Conservation (phyloP, 2,888 invertebrate genomes). For the Clistopyga incitator region DNA sequence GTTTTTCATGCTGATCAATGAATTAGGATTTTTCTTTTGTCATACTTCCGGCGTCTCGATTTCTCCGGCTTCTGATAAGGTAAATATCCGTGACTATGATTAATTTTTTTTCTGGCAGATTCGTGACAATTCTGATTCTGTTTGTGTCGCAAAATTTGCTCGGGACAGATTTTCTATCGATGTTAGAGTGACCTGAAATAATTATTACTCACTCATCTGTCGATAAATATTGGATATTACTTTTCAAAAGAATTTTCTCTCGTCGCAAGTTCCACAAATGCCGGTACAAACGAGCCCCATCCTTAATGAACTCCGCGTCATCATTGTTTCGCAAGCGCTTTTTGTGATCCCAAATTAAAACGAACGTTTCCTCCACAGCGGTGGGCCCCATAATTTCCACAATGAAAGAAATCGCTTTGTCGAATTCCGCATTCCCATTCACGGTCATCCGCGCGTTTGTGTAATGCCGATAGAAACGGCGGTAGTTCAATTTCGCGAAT, state of each 20-base stretch:
- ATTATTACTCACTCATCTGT: too few relatives aligned
- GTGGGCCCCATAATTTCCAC: background rate
- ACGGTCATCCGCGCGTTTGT: background rate
- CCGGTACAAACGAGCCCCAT: too few relatives aligned
- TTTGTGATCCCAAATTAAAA: background rate
- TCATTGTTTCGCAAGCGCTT: background rate
- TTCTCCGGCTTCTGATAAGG: constrained; percentile 1
- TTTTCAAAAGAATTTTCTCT: too few relatives aligned
- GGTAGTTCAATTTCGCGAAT: constrained; percentile 44
- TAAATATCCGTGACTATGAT: constrained; percentile 5
- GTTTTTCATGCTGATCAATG: background rate
- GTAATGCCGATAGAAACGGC: constrained; percentile 20
- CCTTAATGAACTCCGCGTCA: too few relatives aligned
- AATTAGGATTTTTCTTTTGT: constrained; percentile 27
- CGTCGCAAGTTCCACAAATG: too few relatives aligned
- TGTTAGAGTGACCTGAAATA: too few relatives aligned
- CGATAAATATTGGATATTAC: too few relatives aligned
- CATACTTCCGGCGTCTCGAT: background rate
- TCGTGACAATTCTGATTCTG: background rate
- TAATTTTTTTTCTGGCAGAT: background rate
- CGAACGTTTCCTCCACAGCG: too few relatives aligned
- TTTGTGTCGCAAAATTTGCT: too few relatives aligned
- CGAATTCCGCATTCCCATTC: background rate
- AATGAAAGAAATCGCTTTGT: constrained; percentile 8
- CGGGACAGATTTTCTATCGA: too few relatives aligned